Evolutionary conservation across 2,797 vertebrate genomes (phyloP), one percentile per base, ranked within the genome.

Genomic region (Chrysocyon brachyurus): DNA sequence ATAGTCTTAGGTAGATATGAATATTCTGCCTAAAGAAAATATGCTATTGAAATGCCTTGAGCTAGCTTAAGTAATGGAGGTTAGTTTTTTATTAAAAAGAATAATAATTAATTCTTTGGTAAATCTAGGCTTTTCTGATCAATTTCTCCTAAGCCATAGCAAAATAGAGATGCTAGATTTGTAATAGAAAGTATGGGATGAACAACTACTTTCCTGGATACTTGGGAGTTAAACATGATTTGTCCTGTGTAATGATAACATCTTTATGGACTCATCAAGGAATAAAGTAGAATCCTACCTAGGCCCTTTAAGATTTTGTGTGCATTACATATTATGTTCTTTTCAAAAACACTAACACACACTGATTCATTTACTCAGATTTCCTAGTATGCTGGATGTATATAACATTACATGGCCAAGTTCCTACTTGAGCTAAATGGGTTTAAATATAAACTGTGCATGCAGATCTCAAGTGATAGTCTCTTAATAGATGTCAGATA

Each of bases 401-500:
- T 8, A 11, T 72, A 63, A 86, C 92, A 59, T 96, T 97, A 28
- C 63, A 77, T 10, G 5, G 75, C 75, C 91, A 97, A 97, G 85
- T 94, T 98, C 96, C 95, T 97, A 56, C 89, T 98, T 87, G 64
- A 98, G 95, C 97, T 98, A 98, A 98, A 98, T 98, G 93, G 97
- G 82, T 97, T 98, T 98, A 98, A 95, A 98, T 98, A 98, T 97
- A 98, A 98, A 98, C 90, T 75, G 94, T 97, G 84, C 98, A 97
- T 98, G 97, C 97, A 96, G 98, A 98, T 98, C 97, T 98, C 98
- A 98, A 98, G 98, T 98, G 98, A 98, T 99, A 97, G 97, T 98
- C 98, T 98, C 98, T 98, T 98, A 99, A 99, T 99, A 99, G 98
- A 99, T 99, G 98, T 99, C 98, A 99, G 98, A 98, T 98, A 98